These are phyloP conservation scores for Trogon melanurus DNA, from an alignment of 2,113 vertebrate species.

Conservation along the genomic window DNA sequence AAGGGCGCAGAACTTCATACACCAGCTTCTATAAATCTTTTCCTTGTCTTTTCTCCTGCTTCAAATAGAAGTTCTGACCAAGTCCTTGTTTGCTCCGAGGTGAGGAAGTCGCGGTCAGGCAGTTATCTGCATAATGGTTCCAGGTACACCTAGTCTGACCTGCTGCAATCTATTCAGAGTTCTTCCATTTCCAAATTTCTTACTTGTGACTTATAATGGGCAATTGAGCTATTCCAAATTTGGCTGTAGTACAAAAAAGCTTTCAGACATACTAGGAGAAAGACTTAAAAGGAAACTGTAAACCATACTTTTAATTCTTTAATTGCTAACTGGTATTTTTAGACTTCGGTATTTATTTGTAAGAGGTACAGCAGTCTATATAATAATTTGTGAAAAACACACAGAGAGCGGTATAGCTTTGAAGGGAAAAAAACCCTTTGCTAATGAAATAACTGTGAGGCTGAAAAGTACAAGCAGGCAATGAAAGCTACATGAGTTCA, in stretches of 20 bases:
- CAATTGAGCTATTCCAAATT: neutral
- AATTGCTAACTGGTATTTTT: constrained; percentile 17
- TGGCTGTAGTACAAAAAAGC: constrained; percentile 60
- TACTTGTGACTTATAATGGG: neutral
- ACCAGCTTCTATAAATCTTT: neutral
- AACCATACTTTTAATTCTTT: constrained; percentile 40
- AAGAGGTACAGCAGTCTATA: neutral
- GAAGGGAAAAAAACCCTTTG: neutral
- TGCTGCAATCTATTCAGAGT: neutral
- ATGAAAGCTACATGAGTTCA: neutral
- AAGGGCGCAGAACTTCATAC: neutral
- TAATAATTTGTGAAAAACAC: neutral
- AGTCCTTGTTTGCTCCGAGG: neutral
- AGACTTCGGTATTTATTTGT: neutral
- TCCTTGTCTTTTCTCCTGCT: neutral
- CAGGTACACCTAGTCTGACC: neutral
- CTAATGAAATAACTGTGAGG: neutral
- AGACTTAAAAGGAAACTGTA: neutral
- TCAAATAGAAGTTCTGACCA: neutral
- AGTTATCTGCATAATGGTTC: neutral
- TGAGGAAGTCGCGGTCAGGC: neutral
- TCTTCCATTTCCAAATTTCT: neutral
- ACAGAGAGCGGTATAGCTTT: neutral
- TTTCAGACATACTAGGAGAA: constrained; percentile 28
- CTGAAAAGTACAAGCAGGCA: neutral